Percentiles rank a stretch among this genome's conserved stretches.
phyloP scores from a whole-genome alignment of 2,888 invertebrate genomes.

The Tridacna gigas region DNA sequence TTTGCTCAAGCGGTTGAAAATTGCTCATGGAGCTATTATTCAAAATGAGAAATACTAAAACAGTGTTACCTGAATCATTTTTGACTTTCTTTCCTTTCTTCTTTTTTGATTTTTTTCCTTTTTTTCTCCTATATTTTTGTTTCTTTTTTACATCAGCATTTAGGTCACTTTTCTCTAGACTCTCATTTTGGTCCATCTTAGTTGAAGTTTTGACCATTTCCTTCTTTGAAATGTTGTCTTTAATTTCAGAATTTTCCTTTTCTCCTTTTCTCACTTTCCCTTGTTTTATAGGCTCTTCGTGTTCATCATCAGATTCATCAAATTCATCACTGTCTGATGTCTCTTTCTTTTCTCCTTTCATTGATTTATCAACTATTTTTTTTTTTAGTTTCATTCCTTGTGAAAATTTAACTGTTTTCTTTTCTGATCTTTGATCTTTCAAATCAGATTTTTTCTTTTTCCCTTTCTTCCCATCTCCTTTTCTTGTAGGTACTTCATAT shows the following conservation, averaged over 20 bases:
- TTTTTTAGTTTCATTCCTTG: too few relatives aligned
- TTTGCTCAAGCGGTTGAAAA: too few relatives aligned
- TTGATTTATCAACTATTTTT: too few relatives aligned
- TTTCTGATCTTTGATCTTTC: conserved; percentile 9
- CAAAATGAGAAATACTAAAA: too few relatives aligned
- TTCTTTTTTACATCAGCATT: conserved; percentile 59
- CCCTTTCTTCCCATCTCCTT: conserved; percentile 2
- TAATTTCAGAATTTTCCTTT: too few relatives aligned
- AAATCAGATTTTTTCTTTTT: conserved; percentile 2
- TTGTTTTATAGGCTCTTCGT: conserved; percentile 19
- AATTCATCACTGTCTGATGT: background rate
- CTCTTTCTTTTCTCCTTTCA: too few relatives aligned
- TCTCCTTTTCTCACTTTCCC: too few relatives aligned
- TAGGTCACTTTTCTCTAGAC: conserved; percentile 80
- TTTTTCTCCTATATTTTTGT: conserved; percentile 61
- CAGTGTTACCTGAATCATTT: too few relatives aligned
- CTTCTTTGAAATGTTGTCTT: too few relatives aligned
- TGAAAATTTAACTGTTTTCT: background rate
- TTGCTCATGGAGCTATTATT: too few relatives aligned
- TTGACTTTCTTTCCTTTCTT: too few relatives aligned
- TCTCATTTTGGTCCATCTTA: conserved; percentile 60
- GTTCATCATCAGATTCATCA: conserved; percentile 20
- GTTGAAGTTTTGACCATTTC: too few relatives aligned
- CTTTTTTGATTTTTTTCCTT: background rate
- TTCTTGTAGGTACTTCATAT: background rate